Evolutionary conservation across 2,888 invertebrate species (phyloP).

Genomic region (Apotomis betuletana): DNA sequence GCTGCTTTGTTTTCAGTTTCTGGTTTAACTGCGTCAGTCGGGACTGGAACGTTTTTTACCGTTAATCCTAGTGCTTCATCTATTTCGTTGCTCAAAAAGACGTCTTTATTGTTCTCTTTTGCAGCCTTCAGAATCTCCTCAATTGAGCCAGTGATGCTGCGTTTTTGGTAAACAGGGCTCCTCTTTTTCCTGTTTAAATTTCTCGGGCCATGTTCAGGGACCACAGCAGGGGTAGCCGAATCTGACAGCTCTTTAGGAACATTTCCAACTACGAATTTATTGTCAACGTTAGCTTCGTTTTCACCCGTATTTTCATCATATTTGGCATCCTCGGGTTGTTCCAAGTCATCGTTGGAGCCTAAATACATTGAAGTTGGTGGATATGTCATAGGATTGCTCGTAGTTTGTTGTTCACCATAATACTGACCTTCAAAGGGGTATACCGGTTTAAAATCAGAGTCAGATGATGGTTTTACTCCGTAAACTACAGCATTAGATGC

Average conservation of each 20-base stretch:
- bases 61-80: constrained; percentile 66
- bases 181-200: constrained; percentile 66
- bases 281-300: constrained; percentile 60
- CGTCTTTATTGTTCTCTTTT: constrained; percentile 70
- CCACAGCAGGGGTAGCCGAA: constrained; percentile 82
- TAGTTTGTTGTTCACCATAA: constrained; percentile 65
- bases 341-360: constrained; percentile 72
- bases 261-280: constrained; percentile 87
- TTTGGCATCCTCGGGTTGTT: constrained; percentile 64
- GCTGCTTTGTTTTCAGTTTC: constrained; percentile 49
- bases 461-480: constrained; percentile 73
- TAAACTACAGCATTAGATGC: constrained; percentile 72
- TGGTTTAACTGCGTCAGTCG: constrained; percentile 48
- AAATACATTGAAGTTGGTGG: constrained; percentile 78
- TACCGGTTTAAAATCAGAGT: constrained; percentile 76
- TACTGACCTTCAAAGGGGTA: constrained; percentile 77
- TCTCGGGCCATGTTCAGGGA: constrained; percentile 87
- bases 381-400: constrained; percentile 70
- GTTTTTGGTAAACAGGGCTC: constrained; percentile 51
- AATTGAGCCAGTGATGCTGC: constrained; percentile 68
- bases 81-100: constrained; percentile 78
- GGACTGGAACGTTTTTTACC: constrained; percentile 54
- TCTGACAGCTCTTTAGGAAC: constrained; percentile 84
- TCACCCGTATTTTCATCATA: constrained; percentile 61
- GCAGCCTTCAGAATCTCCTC: constrained; percentile 72